phyloP scores from a whole-genome alignment of 1,140 invertebrate species.

The Scaptodrosophila lebanonensis region DNA sequence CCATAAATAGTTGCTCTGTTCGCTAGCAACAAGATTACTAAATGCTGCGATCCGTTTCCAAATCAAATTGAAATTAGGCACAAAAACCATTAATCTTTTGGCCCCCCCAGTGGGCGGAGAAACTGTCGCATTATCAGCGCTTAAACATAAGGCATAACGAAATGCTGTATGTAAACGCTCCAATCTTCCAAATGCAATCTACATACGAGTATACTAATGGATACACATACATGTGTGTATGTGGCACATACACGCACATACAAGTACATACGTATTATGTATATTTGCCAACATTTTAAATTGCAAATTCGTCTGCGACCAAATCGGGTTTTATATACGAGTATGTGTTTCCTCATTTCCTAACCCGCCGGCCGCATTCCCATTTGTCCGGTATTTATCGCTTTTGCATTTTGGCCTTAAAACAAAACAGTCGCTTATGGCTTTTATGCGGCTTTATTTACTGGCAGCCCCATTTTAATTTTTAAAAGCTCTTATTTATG shows the following conservation, averaged over 20 bases:
- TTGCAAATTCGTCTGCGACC: slow-evolving; percentile 70
- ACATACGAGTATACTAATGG: slow-evolving; percentile 10
- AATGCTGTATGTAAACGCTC: slow-evolving; percentile 32
- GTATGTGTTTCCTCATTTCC: slow-evolving; percentile 4
- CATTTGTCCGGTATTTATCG: slow-evolving; percentile 32
- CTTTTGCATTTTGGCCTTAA: slow-evolving; percentile 9
- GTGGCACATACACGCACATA: background rate
- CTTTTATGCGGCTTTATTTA: slow-evolving; percentile 65
- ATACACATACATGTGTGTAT: slow-evolving; percentile 9
- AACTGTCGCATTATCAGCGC: slow-evolving; percentile 44
- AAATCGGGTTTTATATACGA: slow-evolving; percentile 51
- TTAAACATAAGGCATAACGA: slow-evolving; percentile 36
- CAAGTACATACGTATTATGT: slow-evolving; percentile 53
- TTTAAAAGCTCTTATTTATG: slow-evolving; percentile 26
- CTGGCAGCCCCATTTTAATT: slow-evolving; percentile 33
- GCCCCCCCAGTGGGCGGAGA: background rate
- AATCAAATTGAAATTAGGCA: slow-evolving; percentile 73
- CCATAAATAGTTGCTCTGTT: too few species aligned
- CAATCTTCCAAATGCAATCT: slow-evolving; percentile 66
- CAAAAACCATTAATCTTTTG: slow-evolving; percentile 59
- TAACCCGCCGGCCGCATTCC: slow-evolving; percentile 9
- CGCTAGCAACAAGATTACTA: too few species aligned
- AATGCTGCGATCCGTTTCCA: slow-evolving; percentile 32
- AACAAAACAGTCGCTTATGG: slow-evolving; percentile 60
- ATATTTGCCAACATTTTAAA: slow-evolving; percentile 58